These are phyloP conservation scores for Rhagonycha lutea DNA, from an alignment of 2,888 invertebrate genomes.

Conservation along the genomic window DNA sequence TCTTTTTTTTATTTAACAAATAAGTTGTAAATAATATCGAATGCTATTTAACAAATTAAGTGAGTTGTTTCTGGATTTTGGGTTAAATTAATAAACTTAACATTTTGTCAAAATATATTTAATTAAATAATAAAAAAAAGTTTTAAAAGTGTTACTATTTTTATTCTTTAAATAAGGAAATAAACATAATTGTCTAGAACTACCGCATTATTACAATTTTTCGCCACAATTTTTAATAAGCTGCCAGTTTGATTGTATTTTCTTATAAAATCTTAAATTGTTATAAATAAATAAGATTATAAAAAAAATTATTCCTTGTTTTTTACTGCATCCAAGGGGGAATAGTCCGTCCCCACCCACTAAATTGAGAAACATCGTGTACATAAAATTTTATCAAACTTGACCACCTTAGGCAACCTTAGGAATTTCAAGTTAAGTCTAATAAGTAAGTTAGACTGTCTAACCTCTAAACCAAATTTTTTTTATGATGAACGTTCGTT, in stretches of 20 bases:
- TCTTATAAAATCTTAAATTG: not conserved
- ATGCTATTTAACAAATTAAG: not conserved
- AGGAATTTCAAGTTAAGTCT: too few relatives aligned
- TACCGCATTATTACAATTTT: not conserved
- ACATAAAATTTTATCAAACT: not conserved
- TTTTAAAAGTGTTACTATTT: not conserved
- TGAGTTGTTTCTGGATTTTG: not conserved
- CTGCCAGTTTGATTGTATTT: not conserved
- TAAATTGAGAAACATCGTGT: not conserved
- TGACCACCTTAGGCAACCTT: too few relatives aligned
- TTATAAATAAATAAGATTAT: not conserved
- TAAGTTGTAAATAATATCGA: slow-evolving; percentile 1
- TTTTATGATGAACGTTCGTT: not conserved
- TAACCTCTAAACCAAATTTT: not conserved
- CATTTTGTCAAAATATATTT: not conserved
- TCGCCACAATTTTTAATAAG: not conserved
- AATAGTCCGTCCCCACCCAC: too few relatives aligned
- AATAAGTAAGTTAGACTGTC: too few relatives aligned
- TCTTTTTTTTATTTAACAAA: slow-evolving; percentile 17
- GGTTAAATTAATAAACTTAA: not conserved
- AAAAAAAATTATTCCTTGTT: not conserved
- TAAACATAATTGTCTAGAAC: not conserved
- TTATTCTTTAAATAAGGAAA: not conserved
- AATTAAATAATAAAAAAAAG: not conserved
- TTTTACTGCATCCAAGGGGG: not conserved